These are phyloP conservation scores for Sebastes minor DNA, from an alignment of 2,797 vertebrate species.

Conservation along the genomic window DNA sequence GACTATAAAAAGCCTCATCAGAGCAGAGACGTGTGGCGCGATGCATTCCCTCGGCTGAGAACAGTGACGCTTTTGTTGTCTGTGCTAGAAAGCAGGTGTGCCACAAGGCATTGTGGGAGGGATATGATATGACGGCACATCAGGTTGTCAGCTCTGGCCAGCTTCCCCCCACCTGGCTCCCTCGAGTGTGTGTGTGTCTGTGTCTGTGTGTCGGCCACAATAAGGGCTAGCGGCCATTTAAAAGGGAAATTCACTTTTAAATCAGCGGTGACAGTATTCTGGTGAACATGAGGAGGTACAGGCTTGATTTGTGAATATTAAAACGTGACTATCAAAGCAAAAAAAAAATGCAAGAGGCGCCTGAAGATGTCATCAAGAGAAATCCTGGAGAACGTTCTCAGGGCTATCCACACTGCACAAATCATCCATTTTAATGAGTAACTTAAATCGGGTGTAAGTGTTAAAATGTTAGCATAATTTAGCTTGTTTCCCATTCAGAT, in stretches of 20 bases:
- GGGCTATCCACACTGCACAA: constrained; percentile 8
- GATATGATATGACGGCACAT: constrained; percentile 69
- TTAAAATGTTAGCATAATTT: not conserved
- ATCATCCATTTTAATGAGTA: constrained; percentile 47
- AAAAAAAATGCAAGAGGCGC: constrained; percentile 27
- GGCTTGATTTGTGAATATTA: constrained; percentile 63
- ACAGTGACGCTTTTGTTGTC: constrained; percentile 67
- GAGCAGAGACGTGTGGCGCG: constrained; percentile 61
- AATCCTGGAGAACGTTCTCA: constrained; percentile 21
- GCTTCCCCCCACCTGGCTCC: constrained; percentile 36
- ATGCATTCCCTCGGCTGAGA: constrained; percentile 68
- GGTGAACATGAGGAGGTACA: constrained; percentile 23
- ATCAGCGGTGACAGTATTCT: constrained; percentile 44
- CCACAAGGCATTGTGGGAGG: constrained; percentile 77
- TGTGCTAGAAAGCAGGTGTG: constrained; percentile 73
- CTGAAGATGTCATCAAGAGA: constrained; percentile 44
- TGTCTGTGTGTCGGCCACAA: constrained; percentile 19
- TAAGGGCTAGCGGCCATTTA: constrained; percentile 43
- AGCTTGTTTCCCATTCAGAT: constrained; percentile 7
- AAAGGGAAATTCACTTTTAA: constrained; percentile 64
- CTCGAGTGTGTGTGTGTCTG: not conserved
- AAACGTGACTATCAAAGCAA: constrained; percentile 40
- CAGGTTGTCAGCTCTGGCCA: constrained; percentile 71
- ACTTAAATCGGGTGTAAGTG: not conserved
- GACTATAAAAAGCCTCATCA: constrained; percentile 81